Evolutionary conservation across 2,888 invertebrate species (phyloP).

Genomic region (Euplagia quadripunctaria): DNA sequence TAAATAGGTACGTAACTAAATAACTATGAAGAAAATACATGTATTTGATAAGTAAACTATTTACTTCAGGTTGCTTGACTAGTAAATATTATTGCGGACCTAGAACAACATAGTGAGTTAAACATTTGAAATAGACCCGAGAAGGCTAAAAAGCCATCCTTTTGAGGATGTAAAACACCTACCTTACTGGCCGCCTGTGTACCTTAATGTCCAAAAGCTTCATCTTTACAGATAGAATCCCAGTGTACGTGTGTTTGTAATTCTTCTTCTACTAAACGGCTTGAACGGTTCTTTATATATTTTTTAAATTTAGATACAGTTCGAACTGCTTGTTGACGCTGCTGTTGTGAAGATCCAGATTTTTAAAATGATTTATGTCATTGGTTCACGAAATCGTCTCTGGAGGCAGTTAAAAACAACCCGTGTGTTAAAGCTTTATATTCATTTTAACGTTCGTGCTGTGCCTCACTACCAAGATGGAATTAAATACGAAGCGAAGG

Average conservation of each 20-base stretch:
- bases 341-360: no score
- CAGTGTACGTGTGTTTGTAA: no score
- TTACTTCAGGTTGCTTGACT: neutral
- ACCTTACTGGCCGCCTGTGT: no score
- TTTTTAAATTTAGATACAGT: no score
- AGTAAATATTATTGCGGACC: neutral
- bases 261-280: no score
- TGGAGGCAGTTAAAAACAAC: neutral
- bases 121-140: no score
- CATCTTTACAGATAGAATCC: no score
- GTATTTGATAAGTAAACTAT: neutral
- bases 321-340: no score
- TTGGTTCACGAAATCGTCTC: neutral
- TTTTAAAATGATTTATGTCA: neutral
- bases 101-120: neutral
- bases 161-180: no score
- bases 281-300: no score
- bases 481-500: neutral
- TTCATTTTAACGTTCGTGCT: slow-evolving; percentile 15
- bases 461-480: neutral
- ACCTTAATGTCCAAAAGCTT: no score
- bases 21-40: neutral
- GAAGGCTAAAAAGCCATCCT: no score
- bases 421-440: neutral
- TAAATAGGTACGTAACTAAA: neutral